Evolutionary conservation across 2,113 vertebrate species (phyloP).

Genomic region (Cyanistes caeruleus): DNA sequence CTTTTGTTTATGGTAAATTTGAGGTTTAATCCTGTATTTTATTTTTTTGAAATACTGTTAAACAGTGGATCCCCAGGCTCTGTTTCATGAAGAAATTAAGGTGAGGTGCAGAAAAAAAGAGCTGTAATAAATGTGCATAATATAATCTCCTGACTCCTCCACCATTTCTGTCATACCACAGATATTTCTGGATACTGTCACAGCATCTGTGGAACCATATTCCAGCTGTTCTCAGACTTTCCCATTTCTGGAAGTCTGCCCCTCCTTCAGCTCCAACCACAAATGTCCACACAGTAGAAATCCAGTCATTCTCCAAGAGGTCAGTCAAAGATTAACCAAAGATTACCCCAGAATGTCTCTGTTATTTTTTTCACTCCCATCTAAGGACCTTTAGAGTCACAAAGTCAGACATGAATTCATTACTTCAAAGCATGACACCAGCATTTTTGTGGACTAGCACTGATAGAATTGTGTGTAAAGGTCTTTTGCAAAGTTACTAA

Average conservation of each 20-base stretch:
- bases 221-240: slow-evolving; percentile 6
- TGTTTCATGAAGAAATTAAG: not conserved
- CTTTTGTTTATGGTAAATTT: not conserved
- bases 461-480: not conserved
- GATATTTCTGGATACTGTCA: not conserved
- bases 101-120: not conserved
- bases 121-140: not conserved
- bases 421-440: not conserved
- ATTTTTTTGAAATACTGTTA: not conserved
- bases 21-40: not conserved
- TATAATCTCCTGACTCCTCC: not conserved
- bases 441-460: not conserved
- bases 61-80: not conserved
- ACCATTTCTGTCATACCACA: not conserved
- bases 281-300: not conserved
- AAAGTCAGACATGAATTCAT: not conserved
- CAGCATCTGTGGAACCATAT: not conserved
- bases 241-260: not conserved
- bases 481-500: not conserved
- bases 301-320: not conserved
- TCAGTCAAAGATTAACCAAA: not conserved
- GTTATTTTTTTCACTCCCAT: not conserved
- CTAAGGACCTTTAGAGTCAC: not conserved
- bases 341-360: not conserved
- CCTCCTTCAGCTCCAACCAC: not conserved